Base-by-base conservation (phyloP, 2,113 vertebrate species). In the Neoarius graeffei region DNA sequence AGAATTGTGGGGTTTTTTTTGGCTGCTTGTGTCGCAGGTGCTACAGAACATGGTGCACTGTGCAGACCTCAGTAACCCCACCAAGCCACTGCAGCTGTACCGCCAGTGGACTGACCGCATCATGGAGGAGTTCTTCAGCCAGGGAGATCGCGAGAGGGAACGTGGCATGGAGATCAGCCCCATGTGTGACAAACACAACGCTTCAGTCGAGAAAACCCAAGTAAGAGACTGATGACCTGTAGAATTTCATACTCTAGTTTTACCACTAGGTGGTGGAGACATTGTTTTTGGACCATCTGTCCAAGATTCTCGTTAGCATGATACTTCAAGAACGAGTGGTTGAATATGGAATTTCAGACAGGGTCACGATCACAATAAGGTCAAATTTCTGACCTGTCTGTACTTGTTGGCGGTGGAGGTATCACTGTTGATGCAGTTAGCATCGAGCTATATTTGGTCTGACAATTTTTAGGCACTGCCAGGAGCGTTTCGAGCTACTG, bases 1-100 rank as follows among this genome's bases (percentile, higher is more conserved):
- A 0, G 59, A 30, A 48, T 80, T 80, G 13, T 7, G 7, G 17
- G 7, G n/a, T n/a, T 0, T 42, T 74, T 74, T 79, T 17, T 17
- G 52, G 3, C 77, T 74, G 7, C 23, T n/a, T 35, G 7, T 85
- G 7, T 23, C 56, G 27, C 79, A 99, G 98, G 98, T 99, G 92
- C 97, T 99, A 85, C 98, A 99, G 95, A 99, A 99, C 90, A 99
- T 99, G 98, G 98, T 99, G 88, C 98, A 99, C 93, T 99, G 98
- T 94, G 98, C 98, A 69, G 98, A 99, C 92, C 94, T 99, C 85
- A 99, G 98, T 94, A 99, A 99, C 92, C 98, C 98, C 88, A 99
- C 98, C 0, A 99, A 99, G 91, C 98, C 98, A 0, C 96, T 99
- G 20, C 97, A 99, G 93, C 94, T 99, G 30, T 99, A 99, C 93